A percentile compares a stretch with the other conserved stretches of the same genome.
phyloP scores from a whole-genome alignment of 1,140 invertebrate species.

The Sesamia nonagrioides region DNA sequence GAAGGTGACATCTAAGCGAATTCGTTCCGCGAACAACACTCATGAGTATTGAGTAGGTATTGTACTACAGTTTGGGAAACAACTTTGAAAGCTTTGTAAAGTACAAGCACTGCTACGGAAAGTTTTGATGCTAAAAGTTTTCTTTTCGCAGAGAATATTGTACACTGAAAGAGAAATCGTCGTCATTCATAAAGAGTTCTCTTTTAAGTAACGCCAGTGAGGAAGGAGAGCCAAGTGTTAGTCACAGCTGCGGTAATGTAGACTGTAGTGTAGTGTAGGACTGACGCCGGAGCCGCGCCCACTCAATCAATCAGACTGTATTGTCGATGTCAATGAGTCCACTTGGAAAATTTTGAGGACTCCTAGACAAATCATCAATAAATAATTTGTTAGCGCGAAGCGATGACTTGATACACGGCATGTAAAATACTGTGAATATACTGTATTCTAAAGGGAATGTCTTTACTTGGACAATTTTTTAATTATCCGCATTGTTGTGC shows the following conservation, averaged over 20 bases:
- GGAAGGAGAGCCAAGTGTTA: conserved; percentile 26
- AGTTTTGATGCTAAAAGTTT: too few species aligned
- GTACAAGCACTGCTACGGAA: not conserved
- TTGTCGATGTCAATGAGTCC: too few species aligned
- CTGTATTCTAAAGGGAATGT: too few species aligned
- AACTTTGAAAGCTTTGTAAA: conserved; percentile 3
- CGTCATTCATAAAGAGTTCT: not conserved
- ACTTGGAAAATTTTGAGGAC: too few species aligned
- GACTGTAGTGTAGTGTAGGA: not conserved
- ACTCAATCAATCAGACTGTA: not conserved
- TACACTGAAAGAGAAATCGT: not conserved
- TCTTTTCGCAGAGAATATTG: not conserved
- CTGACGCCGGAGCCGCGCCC: not conserved
- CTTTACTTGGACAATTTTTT: too few species aligned
- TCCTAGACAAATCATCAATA: too few species aligned
- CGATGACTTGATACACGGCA: too few species aligned
- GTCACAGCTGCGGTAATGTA: not conserved
- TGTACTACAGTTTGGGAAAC: not conserved
- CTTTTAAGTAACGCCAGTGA: conserved; percentile 6
- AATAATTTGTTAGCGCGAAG: too few species aligned
- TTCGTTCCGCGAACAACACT: not conserved
- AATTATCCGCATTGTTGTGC: too few species aligned
- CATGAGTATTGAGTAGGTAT: not conserved
- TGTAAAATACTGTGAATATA: too few species aligned
- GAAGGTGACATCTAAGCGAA: conserved; percentile 2